Conservation (phyloP, 2,797 vertebrate genomes). For the Hypotaenidia philippensis region DNA sequence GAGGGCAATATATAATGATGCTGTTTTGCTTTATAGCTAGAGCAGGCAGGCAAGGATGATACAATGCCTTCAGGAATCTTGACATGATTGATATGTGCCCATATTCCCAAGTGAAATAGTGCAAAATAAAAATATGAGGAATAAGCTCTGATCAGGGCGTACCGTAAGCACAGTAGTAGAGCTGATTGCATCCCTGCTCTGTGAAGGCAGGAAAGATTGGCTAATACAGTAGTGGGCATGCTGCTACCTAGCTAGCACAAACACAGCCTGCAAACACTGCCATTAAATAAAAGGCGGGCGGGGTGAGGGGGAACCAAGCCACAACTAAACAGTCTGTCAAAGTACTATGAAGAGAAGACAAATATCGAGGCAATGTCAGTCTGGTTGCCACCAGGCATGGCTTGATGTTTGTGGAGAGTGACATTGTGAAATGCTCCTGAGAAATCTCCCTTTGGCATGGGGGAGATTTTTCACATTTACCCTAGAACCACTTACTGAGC, state of each 20-base stretch:
- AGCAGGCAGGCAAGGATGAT: not conserved
- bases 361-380: conserved; percentile 18
- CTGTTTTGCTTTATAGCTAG: not conserved
- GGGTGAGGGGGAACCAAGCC: no score
- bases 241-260: not conserved
- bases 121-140: not conserved
- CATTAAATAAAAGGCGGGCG: not conserved
- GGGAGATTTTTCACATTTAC: conserved; percentile 60
- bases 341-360: conserved; percentile 20
- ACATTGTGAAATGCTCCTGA: conserved; percentile 67
- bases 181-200: not conserved
- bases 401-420: conserved; percentile 69
- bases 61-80: not conserved
- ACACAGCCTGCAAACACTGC: conserved; percentile 13
- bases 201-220: not conserved
- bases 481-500: conserved; percentile 67
- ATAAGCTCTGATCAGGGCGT: not conserved
- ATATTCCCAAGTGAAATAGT: not conserved
- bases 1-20: not conserved
- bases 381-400: conserved; percentile 44
- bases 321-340: conserved; percentile 33
- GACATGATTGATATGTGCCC: not conserved
- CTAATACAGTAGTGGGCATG: not conserved
- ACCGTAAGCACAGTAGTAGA: not conserved
- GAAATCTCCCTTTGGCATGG: conserved; percentile 63